Base-by-base conservation (phyloP, 2,113 vertebrate genomes). In the Silurus glanis region DNA sequence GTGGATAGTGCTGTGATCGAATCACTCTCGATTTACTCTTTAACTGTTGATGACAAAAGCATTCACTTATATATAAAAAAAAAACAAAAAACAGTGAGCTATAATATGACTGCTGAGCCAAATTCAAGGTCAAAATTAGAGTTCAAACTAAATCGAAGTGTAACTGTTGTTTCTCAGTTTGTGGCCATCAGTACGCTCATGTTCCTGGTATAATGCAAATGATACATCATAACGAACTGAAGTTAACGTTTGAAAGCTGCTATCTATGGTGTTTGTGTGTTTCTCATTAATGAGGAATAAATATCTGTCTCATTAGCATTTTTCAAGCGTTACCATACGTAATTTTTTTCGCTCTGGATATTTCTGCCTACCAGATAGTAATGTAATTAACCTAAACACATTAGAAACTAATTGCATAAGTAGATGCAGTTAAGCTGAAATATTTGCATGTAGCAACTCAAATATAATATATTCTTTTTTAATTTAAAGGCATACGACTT, bases 251-350 rank as follows among this genome's bases (percentile, higher is more conserved):
- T 58, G 55, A 85, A 89, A 85, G 69, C 85, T 72, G 78, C 80
- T 83, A 28, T 83, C 80, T 82, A n/a, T 74, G 58, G 13, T 83
- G 58, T n/a, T 83, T 87, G 76, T 85, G 79, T 85, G 80, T 74
- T 84, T 47, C 88, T 83, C 75, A 75, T 89, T 87, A 87, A 89
- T 19, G 64, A 83, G 58, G 74, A 80, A 89, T 79, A 85, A 83
- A 87, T 89, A 87, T 89, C 64, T 80, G 28, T 82, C 80, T 87
- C 83, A 89, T 89, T 89, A 85, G 88, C 88, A 87, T 89, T 87
- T 87, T 62, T 25, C 74, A 67, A 84, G 49, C 56, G 55, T 49
- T 89, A 71, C 79, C 83, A 80, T 87, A 83, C 56, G 28, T 59
- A 14, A 67, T 61, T 78, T 76, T 83, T 87, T 49, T 80, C 85